Conservation (phyloP, 37 sponge, comb jelly and placozoan genomes). For the Petrosia ficiformis region DNA sequence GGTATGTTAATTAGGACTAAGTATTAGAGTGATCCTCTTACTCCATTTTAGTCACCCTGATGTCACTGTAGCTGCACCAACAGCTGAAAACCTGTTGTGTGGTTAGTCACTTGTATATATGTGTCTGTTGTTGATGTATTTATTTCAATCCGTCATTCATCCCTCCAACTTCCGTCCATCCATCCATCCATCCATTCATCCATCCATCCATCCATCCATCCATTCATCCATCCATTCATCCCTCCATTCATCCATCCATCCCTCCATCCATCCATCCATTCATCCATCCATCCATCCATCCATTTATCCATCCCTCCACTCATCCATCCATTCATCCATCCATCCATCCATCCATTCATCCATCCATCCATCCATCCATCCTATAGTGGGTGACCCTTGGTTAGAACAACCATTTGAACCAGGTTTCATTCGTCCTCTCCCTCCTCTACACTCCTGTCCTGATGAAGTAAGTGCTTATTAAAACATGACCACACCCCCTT, state of each 20-base stretch:
- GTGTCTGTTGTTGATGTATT: not conserved
- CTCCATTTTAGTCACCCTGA: slow-evolving; percentile 35
- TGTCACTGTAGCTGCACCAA: slow-evolving; percentile 6
- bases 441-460: slow-evolving; percentile 75
- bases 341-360: too few relatives aligned
- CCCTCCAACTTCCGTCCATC: too few relatives aligned
- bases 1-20: not conserved
- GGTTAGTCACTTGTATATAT: not conserved
- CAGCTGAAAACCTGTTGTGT: slow-evolving; percentile 21
- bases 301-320: too few relatives aligned
- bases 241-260: too few relatives aligned
- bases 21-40: not conserved
- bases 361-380: too few relatives aligned
- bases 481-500: not conserved
- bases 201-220: too few relatives aligned
- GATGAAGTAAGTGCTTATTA: slow-evolving; percentile 57
- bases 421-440: slow-evolving; percentile 74
- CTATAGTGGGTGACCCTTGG: slow-evolving; percentile 28
- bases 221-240: too few relatives aligned
- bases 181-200: too few relatives aligned
- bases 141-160: too few relatives aligned
- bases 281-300: too few relatives aligned
- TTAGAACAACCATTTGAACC: slow-evolving; percentile 80
- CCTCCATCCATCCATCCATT: too few relatives aligned
- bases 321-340: too few relatives aligned